phyloP scores from a whole-genome alignment of 2,113 vertebrate genomes.

The Dicentrarchus labrax region DNA sequence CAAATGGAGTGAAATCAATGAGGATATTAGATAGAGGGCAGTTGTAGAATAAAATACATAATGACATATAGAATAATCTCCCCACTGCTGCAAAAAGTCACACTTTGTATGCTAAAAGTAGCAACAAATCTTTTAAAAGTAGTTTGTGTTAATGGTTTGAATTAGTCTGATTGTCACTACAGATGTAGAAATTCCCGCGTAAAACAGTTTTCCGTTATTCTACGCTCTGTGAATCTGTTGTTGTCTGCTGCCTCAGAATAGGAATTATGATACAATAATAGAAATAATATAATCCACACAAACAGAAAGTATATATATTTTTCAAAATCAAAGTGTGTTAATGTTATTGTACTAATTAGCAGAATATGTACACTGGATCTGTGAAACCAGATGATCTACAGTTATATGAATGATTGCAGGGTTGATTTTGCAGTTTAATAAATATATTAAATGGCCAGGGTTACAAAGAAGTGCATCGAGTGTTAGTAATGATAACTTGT shows the following conservation, averaged over 20 bases:
- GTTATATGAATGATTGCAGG: too few species aligned
- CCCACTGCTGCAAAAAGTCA: constrained; percentile 17
- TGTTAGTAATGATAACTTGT: too few species aligned
- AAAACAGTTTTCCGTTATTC: neutral
- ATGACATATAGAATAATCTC: constrained; percentile 26
- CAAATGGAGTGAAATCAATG: constrained; percentile 61
- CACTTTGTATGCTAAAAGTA: neutral
- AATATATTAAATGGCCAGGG: too few species aligned
- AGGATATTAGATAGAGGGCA: constrained; percentile 53
- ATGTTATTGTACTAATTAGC: neutral
- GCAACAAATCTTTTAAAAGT: neutral
- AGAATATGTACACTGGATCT: neutral
- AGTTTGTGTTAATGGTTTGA: neutral
- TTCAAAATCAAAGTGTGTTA: neutral
- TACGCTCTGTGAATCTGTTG: neutral
- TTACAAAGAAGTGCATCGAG: too few species aligned
- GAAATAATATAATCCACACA: neutral
- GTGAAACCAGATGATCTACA: neutral
- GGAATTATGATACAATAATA: neutral
- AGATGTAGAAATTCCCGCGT: neutral
- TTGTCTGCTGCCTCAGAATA: neutral
- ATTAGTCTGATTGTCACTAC: neutral
- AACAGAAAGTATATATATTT: too few species aligned
- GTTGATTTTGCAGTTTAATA: too few species aligned
- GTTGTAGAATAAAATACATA: constrained; percentile 36